Evolutionary conservation across 2,797 vertebrate species (phyloP).

Genomic region (Tenualosa ilisha): DNA sequence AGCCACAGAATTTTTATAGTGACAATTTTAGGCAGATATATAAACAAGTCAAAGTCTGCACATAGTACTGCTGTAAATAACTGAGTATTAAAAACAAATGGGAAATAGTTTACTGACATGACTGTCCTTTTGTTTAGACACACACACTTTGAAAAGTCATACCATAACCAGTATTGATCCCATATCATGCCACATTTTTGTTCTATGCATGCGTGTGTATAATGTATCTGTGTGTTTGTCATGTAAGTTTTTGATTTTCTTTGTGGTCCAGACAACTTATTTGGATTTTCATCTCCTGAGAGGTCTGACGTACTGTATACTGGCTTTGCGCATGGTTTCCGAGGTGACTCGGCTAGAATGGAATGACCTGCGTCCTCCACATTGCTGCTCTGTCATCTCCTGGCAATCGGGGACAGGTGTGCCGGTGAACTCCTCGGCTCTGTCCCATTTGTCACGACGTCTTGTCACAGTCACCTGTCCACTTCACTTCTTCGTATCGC

Average conservation of each 20-base stretch:
- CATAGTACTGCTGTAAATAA: background rate
- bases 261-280: background rate
- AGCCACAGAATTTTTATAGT: background rate
- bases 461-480: background rate
- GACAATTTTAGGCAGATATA: background rate
- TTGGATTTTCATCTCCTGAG: background rate
- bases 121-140: background rate
- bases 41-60: background rate
- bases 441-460: conserved; percentile 60
- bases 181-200: background rate
- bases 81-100: background rate
- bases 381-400: conserved; percentile 60
- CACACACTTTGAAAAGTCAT: background rate
- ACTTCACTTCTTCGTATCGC: background rate
- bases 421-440: conserved; percentile 55
- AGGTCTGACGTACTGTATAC: conserved; percentile 28
- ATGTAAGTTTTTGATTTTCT: background rate
- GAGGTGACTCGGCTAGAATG: conserved; percentile 53
- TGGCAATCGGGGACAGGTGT: conserved; percentile 68
- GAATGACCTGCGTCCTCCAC: conserved; percentile 53
- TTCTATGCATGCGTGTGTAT: no score
- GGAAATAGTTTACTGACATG: background rate
- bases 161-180: background rate
- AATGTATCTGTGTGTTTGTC: background rate
- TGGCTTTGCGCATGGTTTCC: conserved; percentile 21